Evolutionary conservation across 2,113 vertebrate species (phyloP), one percentile per base, ranked within the genome.

Genomic region (Suricata suricatta): DNA sequence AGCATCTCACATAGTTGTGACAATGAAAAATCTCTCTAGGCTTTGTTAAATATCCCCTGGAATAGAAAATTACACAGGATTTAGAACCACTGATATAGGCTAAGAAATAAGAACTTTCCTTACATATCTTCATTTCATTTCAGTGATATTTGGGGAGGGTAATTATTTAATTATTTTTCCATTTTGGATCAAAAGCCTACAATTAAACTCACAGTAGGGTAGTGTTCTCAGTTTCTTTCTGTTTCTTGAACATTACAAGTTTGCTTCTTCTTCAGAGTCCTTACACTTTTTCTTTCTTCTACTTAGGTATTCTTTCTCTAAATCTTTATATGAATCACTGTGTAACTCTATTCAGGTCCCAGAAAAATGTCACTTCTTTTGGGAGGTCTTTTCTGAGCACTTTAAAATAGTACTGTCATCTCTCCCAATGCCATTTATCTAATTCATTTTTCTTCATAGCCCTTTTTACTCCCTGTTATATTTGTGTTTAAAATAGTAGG

Each of bases 81-180:
- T 86, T 64, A 38, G 66, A 93, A 76, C 60, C 27, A 87, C 8
- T 91, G 33, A 47, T 71, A 44, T 11, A 96, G 41, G 23, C 41
- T 25, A 81, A 86, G 54, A 90, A 52, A 85, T 86, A 81, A 76
- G 15, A 81, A 76, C 21, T 92, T 89, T 12, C 35, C 31, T n/a
- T 80, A 57, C 4, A 69, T 10, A 64, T 52, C 15, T 92, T 50
- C 5, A 91, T 74, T 91, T 91, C 25, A 79, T 38, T 64, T 88
- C 21, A 74, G 33, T 63, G 38, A 54, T 82, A 82, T 85, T 90
- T 93, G 87, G 8, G 14, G 27, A 93, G 29, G 15, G 82, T 86
- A 97, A 86, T 79, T 90, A 16, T 52, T 80, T 64, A 80, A 21
- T 94, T n/a, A 69, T 88, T 92, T 79, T 85, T 80, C 41, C 44